Conservation (phyloP, 1,140 invertebrate genomes). For the Helicoverpa zea region DNA sequence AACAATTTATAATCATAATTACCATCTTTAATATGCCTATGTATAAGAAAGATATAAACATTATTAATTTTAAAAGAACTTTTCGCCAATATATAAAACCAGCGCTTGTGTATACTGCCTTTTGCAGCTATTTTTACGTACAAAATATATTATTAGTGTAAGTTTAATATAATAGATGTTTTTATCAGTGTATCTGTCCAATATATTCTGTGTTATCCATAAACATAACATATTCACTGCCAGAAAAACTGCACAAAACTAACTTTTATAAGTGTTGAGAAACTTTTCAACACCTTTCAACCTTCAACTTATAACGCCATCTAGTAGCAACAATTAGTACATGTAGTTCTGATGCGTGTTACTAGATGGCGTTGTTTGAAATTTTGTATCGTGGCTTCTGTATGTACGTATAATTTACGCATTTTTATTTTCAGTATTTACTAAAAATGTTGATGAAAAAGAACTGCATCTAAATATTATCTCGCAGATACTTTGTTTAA, state of each 20-base stretch:
- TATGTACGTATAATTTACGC: neutral
- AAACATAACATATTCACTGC: neutral
- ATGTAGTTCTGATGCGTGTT: neutral
- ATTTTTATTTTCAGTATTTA: neutral
- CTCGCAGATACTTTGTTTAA: no score
- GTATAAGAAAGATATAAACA: no score
- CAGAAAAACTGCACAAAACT: conserved; percentile 14
- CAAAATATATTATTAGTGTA: conserved; percentile 39
- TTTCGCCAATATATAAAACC: conserved; percentile 30
- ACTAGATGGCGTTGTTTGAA: conserved; percentile 3
- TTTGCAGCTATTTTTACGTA: conserved; percentile 34
- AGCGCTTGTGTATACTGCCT: conserved; percentile 19
- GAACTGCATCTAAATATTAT: no score
- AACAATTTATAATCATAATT: no score
- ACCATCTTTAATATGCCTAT: no score
- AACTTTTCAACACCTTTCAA: neutral
- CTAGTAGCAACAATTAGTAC: neutral
- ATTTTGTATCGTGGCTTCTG: neutral
- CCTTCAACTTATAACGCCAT: no score
- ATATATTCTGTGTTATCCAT: neutral
- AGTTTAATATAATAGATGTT: neutral
- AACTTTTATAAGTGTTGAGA: neutral
- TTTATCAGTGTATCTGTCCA: conserved; percentile 6
- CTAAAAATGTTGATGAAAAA: no score
- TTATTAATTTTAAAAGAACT: neutral